Conservation (phyloP, 2,113 vertebrate species). For the Sardina pilchardus region DNA sequence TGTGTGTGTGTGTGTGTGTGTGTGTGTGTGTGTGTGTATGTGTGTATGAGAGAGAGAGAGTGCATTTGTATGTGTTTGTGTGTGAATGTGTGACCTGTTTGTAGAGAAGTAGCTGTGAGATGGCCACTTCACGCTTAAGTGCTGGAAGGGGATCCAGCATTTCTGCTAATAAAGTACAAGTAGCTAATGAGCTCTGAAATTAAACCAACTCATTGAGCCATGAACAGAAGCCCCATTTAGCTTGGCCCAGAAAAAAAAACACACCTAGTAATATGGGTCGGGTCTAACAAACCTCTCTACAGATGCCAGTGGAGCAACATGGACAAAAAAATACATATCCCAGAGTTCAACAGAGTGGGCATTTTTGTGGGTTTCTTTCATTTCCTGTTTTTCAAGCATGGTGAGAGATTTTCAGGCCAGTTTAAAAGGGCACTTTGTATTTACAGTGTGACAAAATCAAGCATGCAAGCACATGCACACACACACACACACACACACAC, state of each 20-base stretch:
- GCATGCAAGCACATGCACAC: background rate
- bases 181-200: conserved; percentile 48
- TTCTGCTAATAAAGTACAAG: conserved; percentile 29
- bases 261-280: background rate
- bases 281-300: background rate
- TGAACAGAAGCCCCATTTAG: conserved; percentile 40
- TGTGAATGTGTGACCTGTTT: background rate
- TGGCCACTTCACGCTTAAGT: background rate
- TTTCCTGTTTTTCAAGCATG: conserved; percentile 36
- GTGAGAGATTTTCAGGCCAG: conserved; percentile 26
- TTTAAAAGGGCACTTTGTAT: conserved; percentile 30
- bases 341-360: conserved; percentile 30
- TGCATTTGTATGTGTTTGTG: background rate
- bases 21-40: conserved; percentile 26
- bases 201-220: conserved; percentile 22
- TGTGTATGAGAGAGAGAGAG: too few species aligned
- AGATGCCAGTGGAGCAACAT: background rate
- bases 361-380: conserved; percentile 38
- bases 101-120: background rate
- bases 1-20: background rate
- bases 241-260: conserved; percentile 30
- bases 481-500: background rate
- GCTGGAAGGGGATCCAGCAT: background rate
- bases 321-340: conserved; percentile 31
- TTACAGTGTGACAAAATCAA: background rate